Percentiles rank a stretch among this genome's conserved stretches.
These are phyloP conservation scores for Caprella mutica DNA, from an alignment of 2,888 invertebrate species.

Conservation along the genomic window DNA sequence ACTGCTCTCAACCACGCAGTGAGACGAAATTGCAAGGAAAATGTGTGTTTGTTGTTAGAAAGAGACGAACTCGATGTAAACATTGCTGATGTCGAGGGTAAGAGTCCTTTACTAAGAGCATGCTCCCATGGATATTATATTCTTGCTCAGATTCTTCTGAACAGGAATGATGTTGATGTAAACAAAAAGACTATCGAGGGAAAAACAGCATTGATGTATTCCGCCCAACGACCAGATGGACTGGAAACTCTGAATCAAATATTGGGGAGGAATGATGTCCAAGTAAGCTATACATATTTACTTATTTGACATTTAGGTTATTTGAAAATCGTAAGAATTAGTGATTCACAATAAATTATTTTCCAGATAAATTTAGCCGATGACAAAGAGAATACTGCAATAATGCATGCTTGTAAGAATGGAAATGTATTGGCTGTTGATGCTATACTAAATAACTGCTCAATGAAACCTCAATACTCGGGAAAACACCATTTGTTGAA, in stretches of 20 bases:
- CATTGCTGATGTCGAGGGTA: constrained; percentile 28
- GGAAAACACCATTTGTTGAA: constrained; percentile 12
- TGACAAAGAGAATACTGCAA: constrained; percentile 19
- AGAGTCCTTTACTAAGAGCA: constrained; percentile 29
- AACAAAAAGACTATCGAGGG: constrained; percentile 23
- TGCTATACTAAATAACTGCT: constrained; percentile 21
- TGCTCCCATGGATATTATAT: constrained; percentile 24
- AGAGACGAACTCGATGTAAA: constrained; percentile 22
- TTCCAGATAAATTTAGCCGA: constrained; percentile 19
- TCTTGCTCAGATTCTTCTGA: constrained; percentile 30
- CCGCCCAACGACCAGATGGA: constrained; percentile 26
- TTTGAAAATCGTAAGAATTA: too few relatives aligned
- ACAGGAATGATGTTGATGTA: constrained; percentile 23
- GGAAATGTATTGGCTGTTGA: constrained; percentile 27
- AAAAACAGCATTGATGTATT: constrained; percentile 31
- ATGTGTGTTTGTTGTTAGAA: constrained; percentile 23
- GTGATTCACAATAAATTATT: background rate
- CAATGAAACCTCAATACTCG: background rate
- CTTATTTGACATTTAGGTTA: background rate
- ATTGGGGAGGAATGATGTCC: constrained; percentile 21
- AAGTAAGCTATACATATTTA: constrained; percentile 5
- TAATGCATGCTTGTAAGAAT: constrained; percentile 26
- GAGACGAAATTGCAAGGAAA: constrained; percentile 10
- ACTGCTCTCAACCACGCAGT: constrained; percentile 22
- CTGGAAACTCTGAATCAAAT: constrained; percentile 27